Evolutionary conservation across 2,888 invertebrate genomes (phyloP).

Genomic region (Tipula unca): DNA sequence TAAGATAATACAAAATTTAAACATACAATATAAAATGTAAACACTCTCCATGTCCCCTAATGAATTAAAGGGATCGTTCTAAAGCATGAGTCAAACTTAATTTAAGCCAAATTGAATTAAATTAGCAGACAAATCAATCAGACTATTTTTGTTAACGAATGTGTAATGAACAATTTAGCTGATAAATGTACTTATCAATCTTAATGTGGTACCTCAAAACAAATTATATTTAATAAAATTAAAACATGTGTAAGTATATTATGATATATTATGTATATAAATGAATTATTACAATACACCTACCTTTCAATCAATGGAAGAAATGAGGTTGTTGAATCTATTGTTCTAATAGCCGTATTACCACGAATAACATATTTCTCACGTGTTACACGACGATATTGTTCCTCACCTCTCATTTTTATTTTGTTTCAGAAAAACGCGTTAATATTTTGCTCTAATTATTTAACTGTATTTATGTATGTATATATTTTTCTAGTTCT

Average conservation of each 20-base stretch:
- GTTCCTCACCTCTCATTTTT: slow-evolving; percentile 39
- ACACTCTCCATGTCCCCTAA: not conserved
- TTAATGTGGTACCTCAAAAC: not conserved
- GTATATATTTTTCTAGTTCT: not conserved
- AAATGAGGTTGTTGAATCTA: slow-evolving; percentile 42
- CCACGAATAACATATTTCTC: slow-evolving; percentile 41
- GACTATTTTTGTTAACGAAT: too few species aligned
- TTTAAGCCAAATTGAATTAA: not conserved
- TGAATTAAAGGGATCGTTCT: not conserved
- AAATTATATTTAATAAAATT: not conserved
- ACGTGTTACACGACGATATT: slow-evolving; percentile 40
- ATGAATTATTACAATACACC: not conserved
- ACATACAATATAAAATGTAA: too few species aligned
- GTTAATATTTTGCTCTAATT: not conserved
- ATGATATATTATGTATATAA: not conserved
- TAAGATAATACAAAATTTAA: too few species aligned
- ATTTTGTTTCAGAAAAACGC: not conserved
- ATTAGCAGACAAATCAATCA: not conserved
- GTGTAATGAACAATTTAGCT: too few species aligned
- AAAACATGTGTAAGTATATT: not conserved
- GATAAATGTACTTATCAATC: not conserved
- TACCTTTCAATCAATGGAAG: slow-evolving; percentile 32
- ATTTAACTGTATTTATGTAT: not conserved
- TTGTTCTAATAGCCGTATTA: slow-evolving; percentile 40
- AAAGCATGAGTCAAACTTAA: not conserved